Evolutionary conservation across 2,888 invertebrate genomes (phyloP), one percentile per base, ranked within the genome.

Genomic region (Sipunculus nudus): DNA sequence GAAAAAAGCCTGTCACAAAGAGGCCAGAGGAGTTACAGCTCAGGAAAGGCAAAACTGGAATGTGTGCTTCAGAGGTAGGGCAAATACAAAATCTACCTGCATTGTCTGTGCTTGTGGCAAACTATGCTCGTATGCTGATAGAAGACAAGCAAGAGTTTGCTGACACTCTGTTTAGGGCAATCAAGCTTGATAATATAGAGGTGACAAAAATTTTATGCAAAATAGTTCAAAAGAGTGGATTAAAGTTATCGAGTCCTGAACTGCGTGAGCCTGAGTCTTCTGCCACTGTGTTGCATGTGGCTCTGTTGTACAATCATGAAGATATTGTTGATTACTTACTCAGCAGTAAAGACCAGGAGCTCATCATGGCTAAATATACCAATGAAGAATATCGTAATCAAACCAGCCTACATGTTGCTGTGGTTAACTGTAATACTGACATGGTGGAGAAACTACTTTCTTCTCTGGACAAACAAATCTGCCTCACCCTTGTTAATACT

Each of bases 221-320:
- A 55, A 68, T 68, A n/a, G 54, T 65, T 4, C 49, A 57, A 19
- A 62, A 68, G 32, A 61, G 55, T 46, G 63, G 65, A 16, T 35
- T 65, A 2, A 57, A 61, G 16, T 54, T 70, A n/a, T 54, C 60
- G 16, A 45, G 52, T 19, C 43, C 40, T 10, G 68, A 70, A 28
- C 46, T 69, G 19, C 43, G 70, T 16, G 68, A 70, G 59, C 55
- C 59, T 16, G 70, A 66, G 31, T 67, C 67, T 2, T 61, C 63
- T 8, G 70, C 68, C 16, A 66, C 70, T 5, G 59, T 68, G 13
- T 59, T 70, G 5, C 70, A 70, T 50, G 66, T 68, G 23, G 70
- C 70, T 1, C 60, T 70, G 25, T 59, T 70, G 29, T 70, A 68
- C 59, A 66, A 68, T 45, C 63, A 67, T 52, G 59, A 26, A n/a